phyloP scores from a whole-genome alignment of 2,113 vertebrate genomes.

The Pseudorasbora parva region DNA sequence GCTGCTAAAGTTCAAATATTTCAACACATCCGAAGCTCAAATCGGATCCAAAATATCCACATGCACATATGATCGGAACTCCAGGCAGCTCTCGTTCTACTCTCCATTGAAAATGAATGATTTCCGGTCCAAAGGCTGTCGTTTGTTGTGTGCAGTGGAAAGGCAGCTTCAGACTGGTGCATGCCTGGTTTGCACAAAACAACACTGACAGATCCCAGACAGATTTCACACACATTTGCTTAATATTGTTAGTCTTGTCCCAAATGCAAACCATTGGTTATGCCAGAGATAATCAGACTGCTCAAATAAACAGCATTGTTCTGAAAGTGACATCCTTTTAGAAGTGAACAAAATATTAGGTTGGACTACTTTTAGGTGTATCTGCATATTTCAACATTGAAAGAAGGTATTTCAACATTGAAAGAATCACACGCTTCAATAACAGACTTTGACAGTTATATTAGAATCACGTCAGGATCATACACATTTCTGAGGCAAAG shows the following conservation, averaged over 20 bases:
- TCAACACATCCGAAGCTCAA: no score
- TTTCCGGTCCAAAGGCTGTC: no score
- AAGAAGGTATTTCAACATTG: not conserved
- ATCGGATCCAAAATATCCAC: no score
- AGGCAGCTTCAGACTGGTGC: no score
- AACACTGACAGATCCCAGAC: no score
- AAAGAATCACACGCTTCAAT: slow-evolving; percentile 4
- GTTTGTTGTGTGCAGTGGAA: no score
- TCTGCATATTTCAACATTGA: not conserved
- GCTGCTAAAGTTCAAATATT: no score
- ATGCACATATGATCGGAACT: no score
- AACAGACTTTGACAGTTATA: not conserved
- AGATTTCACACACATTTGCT: no score
- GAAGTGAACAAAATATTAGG: not conserved
- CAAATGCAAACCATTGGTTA: not conserved
- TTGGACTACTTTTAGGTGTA: not conserved
- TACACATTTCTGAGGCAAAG: not conserved
- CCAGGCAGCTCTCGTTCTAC: no score
- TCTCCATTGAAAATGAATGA: no score
- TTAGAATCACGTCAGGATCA: not conserved
- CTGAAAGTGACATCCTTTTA: not conserved
- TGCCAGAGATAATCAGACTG: slow-evolving; percentile 4
- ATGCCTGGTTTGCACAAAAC: no score
- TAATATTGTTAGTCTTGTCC: not conserved
- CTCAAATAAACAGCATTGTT: not conserved